Conservation (phyloP, 2,797 vertebrate genomes). For the Babyrousa celebensis region DNA sequence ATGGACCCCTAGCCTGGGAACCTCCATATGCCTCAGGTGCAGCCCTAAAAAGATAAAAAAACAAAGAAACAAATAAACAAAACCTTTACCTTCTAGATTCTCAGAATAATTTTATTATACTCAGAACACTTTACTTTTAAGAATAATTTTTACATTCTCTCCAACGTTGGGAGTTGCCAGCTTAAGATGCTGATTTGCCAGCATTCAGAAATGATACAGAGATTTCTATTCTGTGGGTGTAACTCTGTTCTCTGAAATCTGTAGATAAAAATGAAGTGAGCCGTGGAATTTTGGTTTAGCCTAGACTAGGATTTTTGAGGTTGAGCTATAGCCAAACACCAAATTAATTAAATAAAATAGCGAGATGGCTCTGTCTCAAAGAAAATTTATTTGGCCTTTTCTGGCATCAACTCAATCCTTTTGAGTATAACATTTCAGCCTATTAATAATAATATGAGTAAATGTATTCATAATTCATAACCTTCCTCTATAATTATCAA, state of each 20-base stretch:
- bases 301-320: constrained; percentile 49
- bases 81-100: constrained; percentile 11
- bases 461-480: constrained; percentile 23
- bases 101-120: constrained; percentile 41
- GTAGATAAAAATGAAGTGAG: constrained; percentile 29
- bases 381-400: constrained; percentile 47
- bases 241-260: constrained; percentile 32
- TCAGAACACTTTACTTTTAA: constrained; percentile 24
- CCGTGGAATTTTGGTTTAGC: constrained; percentile 13
- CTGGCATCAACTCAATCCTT: not conserved
- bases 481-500: constrained; percentile 62
- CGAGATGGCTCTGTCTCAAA: not conserved
- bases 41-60: no score
- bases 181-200: constrained; percentile 14
- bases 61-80: not conserved
- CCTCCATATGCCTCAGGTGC: no score
- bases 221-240: constrained; percentile 29
- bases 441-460: constrained; percentile 36
- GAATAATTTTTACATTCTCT: constrained; percentile 48
- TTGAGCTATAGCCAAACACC: constrained; percentile 19
- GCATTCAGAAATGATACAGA: not conserved
- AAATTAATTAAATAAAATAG: constrained; percentile 66
- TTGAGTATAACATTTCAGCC: not conserved
- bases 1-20: no score
- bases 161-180: not conserved